A percentile compares a stretch with the other conserved stretches of the same genome.
Evolutionary conservation across 2,797 vertebrate species (phyloP).

Genomic region (Chrysocyon brachyurus): DNA sequence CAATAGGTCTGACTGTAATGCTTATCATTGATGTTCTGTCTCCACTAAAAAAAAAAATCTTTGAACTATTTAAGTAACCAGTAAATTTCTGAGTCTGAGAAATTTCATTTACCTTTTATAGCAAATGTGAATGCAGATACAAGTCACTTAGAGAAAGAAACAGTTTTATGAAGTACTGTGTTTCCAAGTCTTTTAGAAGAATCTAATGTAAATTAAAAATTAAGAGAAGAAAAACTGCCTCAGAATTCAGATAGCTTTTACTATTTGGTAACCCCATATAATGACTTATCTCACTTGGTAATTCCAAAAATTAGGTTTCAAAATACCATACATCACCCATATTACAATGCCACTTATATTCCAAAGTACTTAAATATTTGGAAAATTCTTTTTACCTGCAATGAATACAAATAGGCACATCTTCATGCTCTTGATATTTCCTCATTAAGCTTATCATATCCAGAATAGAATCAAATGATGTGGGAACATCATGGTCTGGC

Average conservation of each 20-base stretch:
- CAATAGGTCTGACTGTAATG: no score
- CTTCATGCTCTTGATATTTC: conserved; percentile 96
- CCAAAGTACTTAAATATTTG: conserved; percentile 44
- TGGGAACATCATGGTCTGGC: conserved; percentile 99
- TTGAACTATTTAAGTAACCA: neutral
- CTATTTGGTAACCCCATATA: neutral
- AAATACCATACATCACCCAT: conserved; percentile 4
- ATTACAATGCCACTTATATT: conserved; percentile 25
- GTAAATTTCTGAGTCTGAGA: neutral
- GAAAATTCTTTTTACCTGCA: conserved; percentile 91
- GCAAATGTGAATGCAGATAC: conserved; percentile 32
- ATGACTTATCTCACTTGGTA: neutral
- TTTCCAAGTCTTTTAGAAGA: neutral
- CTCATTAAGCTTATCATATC: conserved; percentile 99
- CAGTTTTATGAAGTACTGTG: conserved; percentile 8
- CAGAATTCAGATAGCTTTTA: conserved; percentile 38
- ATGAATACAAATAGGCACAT: conserved; percentile 96
- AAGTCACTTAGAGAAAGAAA: conserved; percentile 23
- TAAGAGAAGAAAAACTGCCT: conserved; percentile 1
- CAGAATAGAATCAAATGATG: conserved; percentile 98
- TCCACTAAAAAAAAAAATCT: neutral
- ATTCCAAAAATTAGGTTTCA: conserved; percentile 56
- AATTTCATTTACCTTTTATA: conserved; percentile 48
- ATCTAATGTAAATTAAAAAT: conserved; percentile 26
- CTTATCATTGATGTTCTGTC: neutral